These are phyloP conservation scores for Colletes gigas DNA, from an alignment of 1,140 invertebrate genomes.

Conservation along the genomic window DNA sequence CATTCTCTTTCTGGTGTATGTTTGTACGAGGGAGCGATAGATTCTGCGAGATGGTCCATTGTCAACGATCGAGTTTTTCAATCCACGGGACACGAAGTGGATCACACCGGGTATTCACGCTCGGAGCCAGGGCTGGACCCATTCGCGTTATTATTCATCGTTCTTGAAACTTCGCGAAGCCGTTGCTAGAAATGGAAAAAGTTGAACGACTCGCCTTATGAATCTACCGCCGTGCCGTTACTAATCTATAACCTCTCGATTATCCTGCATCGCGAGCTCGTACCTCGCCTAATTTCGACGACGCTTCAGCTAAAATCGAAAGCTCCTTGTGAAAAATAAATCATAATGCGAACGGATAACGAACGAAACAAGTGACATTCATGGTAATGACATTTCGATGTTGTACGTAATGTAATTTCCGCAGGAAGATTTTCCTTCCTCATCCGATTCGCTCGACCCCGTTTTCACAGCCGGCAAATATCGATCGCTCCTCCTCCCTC, in stretches of 20 bases:
- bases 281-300: background rate
- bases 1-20: background rate
- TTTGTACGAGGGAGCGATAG: background rate
- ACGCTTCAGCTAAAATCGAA: background rate
- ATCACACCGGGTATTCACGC: background rate
- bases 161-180: background rate
- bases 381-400: conserved; percentile 33
- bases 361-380: conserved; percentile 19
- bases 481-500: conserved; percentile 36
- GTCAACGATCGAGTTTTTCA: conserved; percentile 8
- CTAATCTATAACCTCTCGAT: conserved; percentile 15
- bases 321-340: background rate
- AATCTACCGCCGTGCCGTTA: background rate
- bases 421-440: conserved; percentile 23
- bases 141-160: background rate
- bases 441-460: conserved; percentile 35
- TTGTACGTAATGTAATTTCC: conserved; percentile 51
- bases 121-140: background rate
- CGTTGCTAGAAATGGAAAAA: conserved; percentile 10
- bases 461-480: conserved; percentile 31
- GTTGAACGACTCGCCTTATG: background rate
- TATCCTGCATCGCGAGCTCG: background rate
- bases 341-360: background rate
- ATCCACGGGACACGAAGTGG: background rate
- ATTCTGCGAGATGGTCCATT: conserved; percentile 5